A percentile compares a stretch with the other conserved stretches of the same genome.
These are phyloP conservation scores for Chrysina gloriosa DNA, from an alignment of 2,888 invertebrate genomes.

Conservation along the genomic window DNA sequence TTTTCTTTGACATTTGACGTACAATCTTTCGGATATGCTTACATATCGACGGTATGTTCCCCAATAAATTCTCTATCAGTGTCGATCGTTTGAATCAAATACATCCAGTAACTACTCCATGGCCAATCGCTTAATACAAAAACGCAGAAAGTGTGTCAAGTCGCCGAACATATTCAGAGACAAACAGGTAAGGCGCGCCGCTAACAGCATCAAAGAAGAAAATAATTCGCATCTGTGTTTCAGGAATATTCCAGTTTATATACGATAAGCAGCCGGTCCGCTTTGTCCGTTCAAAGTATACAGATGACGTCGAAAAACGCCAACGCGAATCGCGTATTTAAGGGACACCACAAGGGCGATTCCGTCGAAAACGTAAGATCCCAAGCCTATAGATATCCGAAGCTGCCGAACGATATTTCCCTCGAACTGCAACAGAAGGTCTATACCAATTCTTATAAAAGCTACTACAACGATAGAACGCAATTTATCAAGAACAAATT, in stretches of 20 bases:
- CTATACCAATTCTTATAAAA: constrained; percentile 12
- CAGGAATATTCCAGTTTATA: constrained; percentile 40
- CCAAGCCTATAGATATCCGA: constrained; percentile 1
- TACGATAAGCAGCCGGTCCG: constrained; percentile 34
- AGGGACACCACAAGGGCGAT: constrained; percentile 25
- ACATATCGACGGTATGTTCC: constrained; percentile 33
- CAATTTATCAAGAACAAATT: constrained; percentile 36
- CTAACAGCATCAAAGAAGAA: background rate
- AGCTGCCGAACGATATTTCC: constrained; percentile 34
- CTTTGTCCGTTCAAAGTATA: constrained; percentile 20
- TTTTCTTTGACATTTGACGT: constrained; percentile 11
- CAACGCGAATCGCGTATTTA: background rate
- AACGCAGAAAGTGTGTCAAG: constrained; percentile 37
- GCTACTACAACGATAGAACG: constrained; percentile 19
- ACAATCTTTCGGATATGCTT: constrained; percentile 21
- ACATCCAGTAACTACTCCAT: constrained; percentile 5
- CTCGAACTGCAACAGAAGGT: constrained; percentile 36
- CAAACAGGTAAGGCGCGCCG: constrained; percentile 8
- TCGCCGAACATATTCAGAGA: constrained; percentile 38
- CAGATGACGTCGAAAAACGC: constrained; percentile 25
- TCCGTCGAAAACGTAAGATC: background rate
- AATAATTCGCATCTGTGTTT: background rate
- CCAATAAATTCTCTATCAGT: constrained; percentile 32
- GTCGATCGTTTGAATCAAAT: background rate
- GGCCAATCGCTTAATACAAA: constrained; percentile 23